A percentile compares a stretch with the other conserved stretches of the same genome.
These are phyloP conservation scores for Gastrophysa polygoni DNA, from an alignment of 2,888 invertebrate genomes.

Conservation along the genomic window DNA sequence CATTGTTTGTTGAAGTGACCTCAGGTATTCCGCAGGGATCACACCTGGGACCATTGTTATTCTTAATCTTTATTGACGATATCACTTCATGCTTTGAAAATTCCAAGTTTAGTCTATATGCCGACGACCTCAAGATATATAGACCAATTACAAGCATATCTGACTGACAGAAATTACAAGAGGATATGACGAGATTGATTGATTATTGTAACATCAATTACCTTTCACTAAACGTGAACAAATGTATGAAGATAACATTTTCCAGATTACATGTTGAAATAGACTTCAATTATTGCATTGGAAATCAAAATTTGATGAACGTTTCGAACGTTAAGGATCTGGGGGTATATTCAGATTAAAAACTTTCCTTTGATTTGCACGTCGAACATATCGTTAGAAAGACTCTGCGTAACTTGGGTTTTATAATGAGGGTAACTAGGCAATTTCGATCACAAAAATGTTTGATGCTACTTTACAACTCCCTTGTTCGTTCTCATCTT, in stretches of 20 bases:
- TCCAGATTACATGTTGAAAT: neutral
- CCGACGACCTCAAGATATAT: neutral
- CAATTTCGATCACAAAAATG: neutral
- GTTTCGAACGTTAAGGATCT: slow-evolving; percentile 3
- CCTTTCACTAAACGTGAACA: neutral
- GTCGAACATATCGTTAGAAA: slow-evolving; percentile 7
- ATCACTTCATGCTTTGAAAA: neutral
- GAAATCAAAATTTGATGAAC: neutral
- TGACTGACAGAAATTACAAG: neutral
- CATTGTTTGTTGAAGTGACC: no score
- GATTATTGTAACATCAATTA: neutral
- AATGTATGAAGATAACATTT: neutral
- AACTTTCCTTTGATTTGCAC: slow-evolving; percentile 5
- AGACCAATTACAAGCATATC: neutral
- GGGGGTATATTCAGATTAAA: slow-evolving; percentile 1
- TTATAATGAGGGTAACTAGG: slow-evolving; percentile 4
- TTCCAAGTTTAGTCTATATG: neutral
- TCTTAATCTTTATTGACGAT: neutral
- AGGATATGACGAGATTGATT: neutral
- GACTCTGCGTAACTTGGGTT: slow-evolving; percentile 7
- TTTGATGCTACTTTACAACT: slow-evolving; percentile 1
- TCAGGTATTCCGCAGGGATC: no score
- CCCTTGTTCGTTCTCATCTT: neutral
- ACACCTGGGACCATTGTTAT: neutral
- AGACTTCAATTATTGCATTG: neutral